Evolutionary conservation across 2,113 vertebrate species (phyloP).

Genomic region (Solenodon paradoxus): DNA sequence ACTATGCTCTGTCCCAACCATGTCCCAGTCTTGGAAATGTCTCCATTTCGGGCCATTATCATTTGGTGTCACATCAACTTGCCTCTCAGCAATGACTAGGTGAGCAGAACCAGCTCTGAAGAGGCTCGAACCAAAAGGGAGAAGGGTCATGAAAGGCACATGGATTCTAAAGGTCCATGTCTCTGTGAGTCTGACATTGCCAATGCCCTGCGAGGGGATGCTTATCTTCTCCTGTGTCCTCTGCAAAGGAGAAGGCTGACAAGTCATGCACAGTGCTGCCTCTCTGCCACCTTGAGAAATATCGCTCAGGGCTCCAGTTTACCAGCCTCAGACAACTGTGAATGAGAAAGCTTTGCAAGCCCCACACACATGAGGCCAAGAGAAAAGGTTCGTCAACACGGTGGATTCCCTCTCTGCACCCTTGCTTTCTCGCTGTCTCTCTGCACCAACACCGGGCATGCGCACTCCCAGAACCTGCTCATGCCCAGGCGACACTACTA

Average conservation of each 20-base stretch:
- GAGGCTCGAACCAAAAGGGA: not conserved
- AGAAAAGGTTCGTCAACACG: not conserved
- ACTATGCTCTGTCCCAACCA: not conserved
- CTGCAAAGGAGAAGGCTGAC: not conserved
- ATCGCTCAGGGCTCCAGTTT: no score
- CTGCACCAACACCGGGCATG: accelerated
- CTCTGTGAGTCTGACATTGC: not conserved
- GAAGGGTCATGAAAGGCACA: not conserved
- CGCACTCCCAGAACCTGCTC: not conserved
- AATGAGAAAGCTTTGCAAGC: not conserved
- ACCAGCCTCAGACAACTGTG: not conserved
- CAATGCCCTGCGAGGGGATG: not conserved
- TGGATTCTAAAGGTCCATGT: not conserved
- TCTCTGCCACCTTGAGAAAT: not conserved
- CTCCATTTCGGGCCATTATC: not conserved
- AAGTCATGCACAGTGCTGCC: no score
- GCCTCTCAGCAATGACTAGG: not conserved
- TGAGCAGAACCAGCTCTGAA: not conserved
- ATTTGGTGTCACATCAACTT: not conserved
- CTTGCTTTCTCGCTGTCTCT: accelerated
- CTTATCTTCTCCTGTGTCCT: no score
- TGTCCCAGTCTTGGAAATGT: not conserved
- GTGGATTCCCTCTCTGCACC: accelerated
- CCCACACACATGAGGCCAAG: accelerated
- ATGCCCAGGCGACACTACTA: not conserved